These are phyloP conservation scores for Syngnathus typhle DNA, from an alignment of 2,113 vertebrate species.

Conservation along the genomic window DNA sequence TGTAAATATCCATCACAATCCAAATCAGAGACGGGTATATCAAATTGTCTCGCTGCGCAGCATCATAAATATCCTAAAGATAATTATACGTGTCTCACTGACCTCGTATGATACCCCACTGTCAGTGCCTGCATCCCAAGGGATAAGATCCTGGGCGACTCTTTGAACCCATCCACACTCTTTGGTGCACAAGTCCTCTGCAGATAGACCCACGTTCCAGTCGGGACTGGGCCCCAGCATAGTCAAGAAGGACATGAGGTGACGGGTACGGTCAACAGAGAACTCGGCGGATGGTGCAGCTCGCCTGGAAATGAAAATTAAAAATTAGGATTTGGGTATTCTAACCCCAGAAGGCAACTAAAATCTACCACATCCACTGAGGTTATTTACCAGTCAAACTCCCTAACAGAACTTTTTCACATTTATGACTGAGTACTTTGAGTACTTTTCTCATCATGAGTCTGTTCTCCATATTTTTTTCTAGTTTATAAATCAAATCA, in stretches of 20 bases:
- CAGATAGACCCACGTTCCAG: constrained; percentile 94
- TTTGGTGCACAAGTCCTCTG: constrained; percentile 94
- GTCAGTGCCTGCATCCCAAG: constrained; percentile 97
- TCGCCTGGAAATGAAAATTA: constrained; percentile 71
- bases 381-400: background rate
- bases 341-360: background rate
- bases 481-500: no score
- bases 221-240: constrained; percentile 97
- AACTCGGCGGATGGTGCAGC: constrained; percentile 96
- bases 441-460: no score
- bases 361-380: background rate
- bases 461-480: no score
- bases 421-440: no score
- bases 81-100: constrained; percentile 10
- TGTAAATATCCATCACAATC: background rate
- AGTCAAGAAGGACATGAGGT: constrained; percentile 96
- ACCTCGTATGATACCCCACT: constrained; percentile 94
- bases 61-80: background rate
- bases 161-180: constrained; percentile 97
- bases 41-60: background rate
- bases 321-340: background rate
- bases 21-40: background rate
- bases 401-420: background rate
- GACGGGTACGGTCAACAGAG: constrained; percentile 89
- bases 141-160: constrained; percentile 90